Percentiles rank a stretch among this genome's conserved stretches.
These are phyloP conservation scores for Oppia nitens DNA, from an alignment of 1,140 invertebrate genomes.

Conservation along the genomic window DNA sequence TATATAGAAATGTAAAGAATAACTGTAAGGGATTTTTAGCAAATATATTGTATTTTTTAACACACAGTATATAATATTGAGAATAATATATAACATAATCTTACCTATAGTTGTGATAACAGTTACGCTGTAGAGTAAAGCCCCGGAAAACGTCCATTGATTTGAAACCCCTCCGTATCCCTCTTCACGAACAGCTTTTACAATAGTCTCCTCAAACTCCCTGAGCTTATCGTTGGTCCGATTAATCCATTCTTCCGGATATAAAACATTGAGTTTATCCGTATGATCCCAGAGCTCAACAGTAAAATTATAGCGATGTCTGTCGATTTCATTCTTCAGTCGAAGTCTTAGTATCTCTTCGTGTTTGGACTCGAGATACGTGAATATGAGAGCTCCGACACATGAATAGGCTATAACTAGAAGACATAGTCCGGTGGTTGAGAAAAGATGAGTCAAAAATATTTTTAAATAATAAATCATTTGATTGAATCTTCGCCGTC, in stretches of 20 bases:
- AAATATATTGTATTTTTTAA: too few relatives aligned
- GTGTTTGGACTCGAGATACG: slow-evolving; percentile 55
- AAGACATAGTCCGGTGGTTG: slow-evolving; percentile 74
- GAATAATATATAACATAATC: slow-evolving; percentile 9
- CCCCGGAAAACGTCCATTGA: slow-evolving; percentile 37
- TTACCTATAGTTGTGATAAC: slow-evolving; percentile 34
- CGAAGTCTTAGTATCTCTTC: slow-evolving; percentile 28
- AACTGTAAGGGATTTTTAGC: too few relatives aligned
- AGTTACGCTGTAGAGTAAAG: slow-evolving; percentile 31
- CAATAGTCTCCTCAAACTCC: slow-evolving; percentile 55
- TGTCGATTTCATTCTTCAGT: slow-evolving; percentile 19
- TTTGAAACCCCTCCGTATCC: slow-evolving; percentile 54
- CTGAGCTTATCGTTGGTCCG: slow-evolving; percentile 52
- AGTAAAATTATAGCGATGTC: too few relatives aligned
- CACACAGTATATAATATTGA: too few relatives aligned
- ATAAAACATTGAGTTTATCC: slow-evolving; percentile 50
- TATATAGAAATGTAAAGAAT: too few relatives aligned
- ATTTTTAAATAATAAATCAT: slow-evolving; percentile 22
- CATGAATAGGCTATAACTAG: slow-evolving; percentile 87
- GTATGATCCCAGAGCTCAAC: slow-evolving; percentile 51
- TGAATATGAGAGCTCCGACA: slow-evolving; percentile 80
- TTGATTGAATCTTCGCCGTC: not conserved
- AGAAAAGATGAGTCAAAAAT: slow-evolving; percentile 36
- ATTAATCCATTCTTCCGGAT: slow-evolving; percentile 50
- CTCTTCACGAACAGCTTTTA: slow-evolving; percentile 46